A percentile compares a stretch with the other conserved stretches of the same genome.
Conservation (phyloP, 1,140 invertebrate genomes). For the Ceratosolen fusciceps region DNA sequence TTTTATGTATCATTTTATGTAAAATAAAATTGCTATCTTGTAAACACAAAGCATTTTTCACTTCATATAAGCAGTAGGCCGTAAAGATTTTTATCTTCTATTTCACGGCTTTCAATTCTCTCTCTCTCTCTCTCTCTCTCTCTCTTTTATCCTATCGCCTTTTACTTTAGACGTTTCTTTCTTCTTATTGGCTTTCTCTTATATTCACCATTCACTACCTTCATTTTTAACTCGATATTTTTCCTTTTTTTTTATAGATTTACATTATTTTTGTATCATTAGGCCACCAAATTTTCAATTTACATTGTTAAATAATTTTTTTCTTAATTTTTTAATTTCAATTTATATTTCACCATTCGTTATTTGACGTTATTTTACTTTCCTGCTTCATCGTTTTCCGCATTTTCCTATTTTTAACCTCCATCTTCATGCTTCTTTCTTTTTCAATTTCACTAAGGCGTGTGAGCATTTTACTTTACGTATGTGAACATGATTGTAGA, state of each 20-base stretch:
- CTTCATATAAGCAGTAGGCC: neutral
- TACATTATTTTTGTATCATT: too few relatives aligned
- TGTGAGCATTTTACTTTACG: neutral
- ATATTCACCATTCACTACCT: too few relatives aligned
- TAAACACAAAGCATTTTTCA: conserved; percentile 8
- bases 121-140: neutral
- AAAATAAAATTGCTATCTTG: conserved; percentile 21
- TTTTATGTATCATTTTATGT: conserved; percentile 15
- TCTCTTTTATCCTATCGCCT: neutral
- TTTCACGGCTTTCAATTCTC: neutral
- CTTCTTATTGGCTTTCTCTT: neutral
- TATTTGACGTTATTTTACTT: neutral
- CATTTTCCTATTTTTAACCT: neutral
- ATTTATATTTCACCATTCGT: too few relatives aligned
- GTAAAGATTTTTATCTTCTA: conserved; percentile 39
- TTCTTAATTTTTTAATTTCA: too few relatives aligned
- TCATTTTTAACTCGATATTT: neutral
- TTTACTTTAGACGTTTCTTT: neutral
- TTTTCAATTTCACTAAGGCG: neutral
- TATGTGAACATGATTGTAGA: neutral
- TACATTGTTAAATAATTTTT: too few relatives aligned
- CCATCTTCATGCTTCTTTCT: neutral
- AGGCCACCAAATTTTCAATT: too few relatives aligned
- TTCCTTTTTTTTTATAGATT: neutral
- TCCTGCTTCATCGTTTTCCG: neutral